Evolutionary conservation across 2,888 invertebrate species (phyloP).

Genomic region (Poecilobothrus nobilitatus): DNA sequence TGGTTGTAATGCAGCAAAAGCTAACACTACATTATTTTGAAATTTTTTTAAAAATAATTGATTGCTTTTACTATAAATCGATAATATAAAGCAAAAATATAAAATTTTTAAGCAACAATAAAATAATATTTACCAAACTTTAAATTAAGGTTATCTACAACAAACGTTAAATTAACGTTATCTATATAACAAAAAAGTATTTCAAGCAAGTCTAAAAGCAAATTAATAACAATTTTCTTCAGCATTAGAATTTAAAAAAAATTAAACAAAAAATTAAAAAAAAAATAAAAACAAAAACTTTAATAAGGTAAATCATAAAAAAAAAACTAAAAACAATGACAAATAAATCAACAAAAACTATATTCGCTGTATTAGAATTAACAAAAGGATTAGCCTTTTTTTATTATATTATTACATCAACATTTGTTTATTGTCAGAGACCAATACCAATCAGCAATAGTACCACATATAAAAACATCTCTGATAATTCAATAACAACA

Average conservation of each 20-base stretch:
- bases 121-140: no score
- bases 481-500: neutral
- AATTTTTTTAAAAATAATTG: neutral
- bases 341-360: neutral
- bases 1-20: neutral
- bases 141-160: no score
- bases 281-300: no score
- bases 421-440: neutral
- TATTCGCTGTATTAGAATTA: neutral
- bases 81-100: neutral
- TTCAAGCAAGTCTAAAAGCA: no score
- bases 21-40: neutral
- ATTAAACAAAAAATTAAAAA: neutral
- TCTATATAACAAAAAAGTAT: no score
- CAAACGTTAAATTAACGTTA: no score
- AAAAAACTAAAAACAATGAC: neutral
- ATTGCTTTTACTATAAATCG: neutral
- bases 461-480: neutral
- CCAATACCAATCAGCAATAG: conserved; percentile 4
- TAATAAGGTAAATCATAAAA: neutral
- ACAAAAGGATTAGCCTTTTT: neutral
- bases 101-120: no score
- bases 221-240: neutral
- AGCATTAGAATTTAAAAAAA: neutral
- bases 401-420: conserved; percentile 4